Percentiles rank a stretch among this genome's conserved stretches.
Conservation (phyloP, 2,113 vertebrate genomes). For the Lepisosteus osseus region DNA sequence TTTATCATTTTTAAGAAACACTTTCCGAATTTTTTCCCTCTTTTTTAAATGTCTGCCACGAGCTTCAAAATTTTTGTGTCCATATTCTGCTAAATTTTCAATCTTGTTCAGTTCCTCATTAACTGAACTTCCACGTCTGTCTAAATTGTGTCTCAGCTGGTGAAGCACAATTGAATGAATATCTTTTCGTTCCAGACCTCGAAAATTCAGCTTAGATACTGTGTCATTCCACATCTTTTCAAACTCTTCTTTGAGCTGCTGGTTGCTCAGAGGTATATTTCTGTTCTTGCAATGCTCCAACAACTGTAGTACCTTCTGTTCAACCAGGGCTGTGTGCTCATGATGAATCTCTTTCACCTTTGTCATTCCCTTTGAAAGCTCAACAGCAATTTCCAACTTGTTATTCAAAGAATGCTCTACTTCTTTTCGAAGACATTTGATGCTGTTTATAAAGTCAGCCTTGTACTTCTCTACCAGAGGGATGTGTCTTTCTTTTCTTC, state of each 20-base stretch:
- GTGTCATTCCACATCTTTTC: conserved; percentile 56
- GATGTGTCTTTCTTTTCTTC: conserved; percentile 39
- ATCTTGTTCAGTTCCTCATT: conserved; percentile 50
- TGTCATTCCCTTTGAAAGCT: conserved; percentile 40
- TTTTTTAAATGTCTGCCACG: conserved; percentile 51
- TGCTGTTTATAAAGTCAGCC: conserved; percentile 43
- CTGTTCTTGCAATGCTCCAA: conserved; percentile 41
- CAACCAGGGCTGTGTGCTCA: conserved; percentile 41
- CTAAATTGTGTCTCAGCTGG: conserved; percentile 54
- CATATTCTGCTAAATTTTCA: conserved; percentile 17
- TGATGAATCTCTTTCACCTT: conserved; percentile 48
- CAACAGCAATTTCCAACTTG: conserved; percentile 38
- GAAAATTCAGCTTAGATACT: conserved; percentile 45
- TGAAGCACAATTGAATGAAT: conserved; percentile 44
- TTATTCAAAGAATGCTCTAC: conserved; percentile 31
- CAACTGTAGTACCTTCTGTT: conserved; percentile 46
- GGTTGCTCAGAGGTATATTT: conserved; percentile 36
- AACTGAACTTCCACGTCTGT: conserved; percentile 31
- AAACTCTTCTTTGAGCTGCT: conserved; percentile 58
- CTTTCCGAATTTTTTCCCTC: conserved; percentile 47
- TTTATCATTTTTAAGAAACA: conserved; percentile 43
- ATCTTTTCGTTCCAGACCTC: conserved; percentile 41
- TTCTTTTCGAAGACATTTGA: conserved; percentile 38
- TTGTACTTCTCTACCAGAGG: conserved; percentile 48
- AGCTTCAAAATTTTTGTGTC: conserved; percentile 38